Conservation (phyloP, 2,113 vertebrate species). For the Okapia johnstoni region DNA sequence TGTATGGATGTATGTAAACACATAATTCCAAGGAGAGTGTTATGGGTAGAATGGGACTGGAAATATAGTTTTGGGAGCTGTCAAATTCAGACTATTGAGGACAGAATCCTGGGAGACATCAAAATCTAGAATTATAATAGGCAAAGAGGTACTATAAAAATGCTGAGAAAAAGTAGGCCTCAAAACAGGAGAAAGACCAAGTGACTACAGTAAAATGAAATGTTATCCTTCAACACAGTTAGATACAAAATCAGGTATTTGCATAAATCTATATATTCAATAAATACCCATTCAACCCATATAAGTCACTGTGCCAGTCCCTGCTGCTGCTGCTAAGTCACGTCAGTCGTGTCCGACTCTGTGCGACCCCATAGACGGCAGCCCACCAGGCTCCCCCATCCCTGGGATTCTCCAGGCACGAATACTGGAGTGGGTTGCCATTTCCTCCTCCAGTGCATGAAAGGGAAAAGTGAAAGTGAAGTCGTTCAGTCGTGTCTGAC, state of each 20-base stretch:
- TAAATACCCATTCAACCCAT: neutral
- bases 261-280: neutral
- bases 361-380: no score
- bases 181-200: neutral
- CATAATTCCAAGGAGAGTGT: neutral
- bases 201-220: neutral
- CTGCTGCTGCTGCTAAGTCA: no score
- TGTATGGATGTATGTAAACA: neutral
- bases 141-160: rapidly evolving
- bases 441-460: no score
- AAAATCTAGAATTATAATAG: neutral
- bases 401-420: no score
- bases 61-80: neutral
- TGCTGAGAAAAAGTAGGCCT: neutral
- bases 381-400: no score
- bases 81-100: neutral
- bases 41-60: neutral
- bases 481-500: no score
- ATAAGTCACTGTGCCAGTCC: neutral
- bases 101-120: neutral
- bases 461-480: no score
- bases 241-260: neutral
- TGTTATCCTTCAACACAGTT: neutral
- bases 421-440: no score
- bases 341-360: no score